phyloP scores from a whole-genome alignment of 2,113 vertebrate species.

The Myanophis thanlyinensis region DNA sequence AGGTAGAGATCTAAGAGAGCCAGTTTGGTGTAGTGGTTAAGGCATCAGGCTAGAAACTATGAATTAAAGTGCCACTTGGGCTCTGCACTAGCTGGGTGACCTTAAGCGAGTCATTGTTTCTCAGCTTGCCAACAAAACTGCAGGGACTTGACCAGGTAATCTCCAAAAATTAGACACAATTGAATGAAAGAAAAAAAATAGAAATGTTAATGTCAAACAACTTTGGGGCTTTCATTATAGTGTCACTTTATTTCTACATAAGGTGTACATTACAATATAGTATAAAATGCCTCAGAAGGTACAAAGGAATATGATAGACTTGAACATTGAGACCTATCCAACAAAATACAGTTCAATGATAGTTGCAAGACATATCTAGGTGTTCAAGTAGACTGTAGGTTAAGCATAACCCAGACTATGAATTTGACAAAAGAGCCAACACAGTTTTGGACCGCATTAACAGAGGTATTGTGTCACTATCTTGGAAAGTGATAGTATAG shows the following conservation, averaged over 20 bases:
- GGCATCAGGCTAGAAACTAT: not conserved
- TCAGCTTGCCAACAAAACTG: not conserved
- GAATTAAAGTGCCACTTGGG: not conserved
- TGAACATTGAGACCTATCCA: not conserved
- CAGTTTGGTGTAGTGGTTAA: not conserved
- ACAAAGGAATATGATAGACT: not conserved
- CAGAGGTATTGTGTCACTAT: not conserved
- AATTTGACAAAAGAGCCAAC: not conserved
- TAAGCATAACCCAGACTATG: not conserved
- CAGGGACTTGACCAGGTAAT: not conserved
- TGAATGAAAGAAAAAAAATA: not conserved
- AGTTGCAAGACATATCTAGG: not conserved
- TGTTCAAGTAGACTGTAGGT: not conserved
- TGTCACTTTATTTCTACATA: not conserved
- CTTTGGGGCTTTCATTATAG: not conserved
- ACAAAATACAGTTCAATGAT: not conserved
- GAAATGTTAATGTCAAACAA: not conserved
- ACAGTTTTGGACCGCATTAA: not conserved
- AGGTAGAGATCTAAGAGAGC: not conserved
- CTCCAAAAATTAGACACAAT: not conserved
- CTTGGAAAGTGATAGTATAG: not conserved
- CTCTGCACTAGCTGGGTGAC: not conserved
- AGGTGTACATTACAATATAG: not conserved
- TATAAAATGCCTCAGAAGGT: not conserved
- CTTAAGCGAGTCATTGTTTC: not conserved